A percentile compares a stretch with the other conserved stretches of the same genome.
Evolutionary conservation across 2,113 vertebrate species (phyloP).

Genomic region (Megaleporinus macrocephalus): DNA sequence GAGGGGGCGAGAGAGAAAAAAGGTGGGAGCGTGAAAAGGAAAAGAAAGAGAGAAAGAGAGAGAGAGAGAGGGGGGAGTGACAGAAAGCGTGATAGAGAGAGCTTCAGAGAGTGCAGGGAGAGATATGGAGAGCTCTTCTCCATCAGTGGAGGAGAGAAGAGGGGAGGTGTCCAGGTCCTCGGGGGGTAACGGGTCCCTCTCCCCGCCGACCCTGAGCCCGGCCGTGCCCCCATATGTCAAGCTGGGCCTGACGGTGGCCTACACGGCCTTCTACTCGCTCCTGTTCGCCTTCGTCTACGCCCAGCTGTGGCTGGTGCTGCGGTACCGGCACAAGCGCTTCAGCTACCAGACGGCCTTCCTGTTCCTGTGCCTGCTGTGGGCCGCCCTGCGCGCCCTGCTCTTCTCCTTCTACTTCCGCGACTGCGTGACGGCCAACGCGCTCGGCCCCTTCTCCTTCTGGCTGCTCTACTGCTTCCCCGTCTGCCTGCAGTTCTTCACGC

Average conservation of each 20-base stretch:
- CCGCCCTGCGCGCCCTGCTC: constrained; percentile 91
- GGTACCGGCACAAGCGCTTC: constrained; percentile 93
- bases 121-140: constrained; percentile 38
- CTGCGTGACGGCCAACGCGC: constrained; percentile 89
- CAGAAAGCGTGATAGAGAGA: not conserved
- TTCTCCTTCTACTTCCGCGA: constrained; percentile 98
- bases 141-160: constrained; percentile 32
- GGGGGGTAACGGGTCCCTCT: constrained; percentile 80
- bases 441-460: constrained; percentile 94
- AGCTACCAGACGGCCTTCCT: constrained; percentile 98
- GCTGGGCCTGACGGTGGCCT: constrained; percentile 90
- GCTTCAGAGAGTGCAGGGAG: constrained; percentile 19
- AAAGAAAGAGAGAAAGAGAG: not conserved
- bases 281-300: constrained; percentile 92
- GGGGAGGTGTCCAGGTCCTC: constrained; percentile 55
- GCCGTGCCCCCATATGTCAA: constrained; percentile 86
- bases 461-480: constrained; percentile 97
- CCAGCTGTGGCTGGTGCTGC: constrained; percentile 95
- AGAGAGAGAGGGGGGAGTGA: not conserved
- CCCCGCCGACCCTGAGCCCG: constrained; percentile 86
- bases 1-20: not conserved
- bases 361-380: constrained; percentile 96
- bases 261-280: constrained; percentile 92
- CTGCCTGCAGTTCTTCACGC: constrained; percentile 98
- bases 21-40: not conserved